These are phyloP conservation scores for Alauda arvensis DNA, from an alignment of 2,797 vertebrate genomes.

Conservation along the genomic window DNA sequence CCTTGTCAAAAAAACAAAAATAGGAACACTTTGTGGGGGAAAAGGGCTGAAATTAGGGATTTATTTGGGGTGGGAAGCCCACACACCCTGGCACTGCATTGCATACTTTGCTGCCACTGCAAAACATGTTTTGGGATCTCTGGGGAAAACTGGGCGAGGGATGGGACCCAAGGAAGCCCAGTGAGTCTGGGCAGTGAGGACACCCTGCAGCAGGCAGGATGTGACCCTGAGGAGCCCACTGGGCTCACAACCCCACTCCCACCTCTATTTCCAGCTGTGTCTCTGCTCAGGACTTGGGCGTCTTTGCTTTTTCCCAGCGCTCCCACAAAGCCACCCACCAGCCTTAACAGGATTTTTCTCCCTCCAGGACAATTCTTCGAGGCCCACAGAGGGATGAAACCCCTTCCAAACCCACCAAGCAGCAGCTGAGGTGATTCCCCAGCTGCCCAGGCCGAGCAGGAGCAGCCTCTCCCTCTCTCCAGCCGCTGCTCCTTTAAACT, in stretches of 20 bases:
- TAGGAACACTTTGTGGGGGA: not conserved
- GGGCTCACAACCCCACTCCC: not conserved
- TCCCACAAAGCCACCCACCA: not conserved
- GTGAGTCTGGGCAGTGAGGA: rapidly evolving
- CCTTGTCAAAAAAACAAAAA: not conserved
- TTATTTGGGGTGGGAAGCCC: not conserved
- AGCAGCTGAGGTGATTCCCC: not conserved
- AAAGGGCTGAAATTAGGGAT: not conserved
- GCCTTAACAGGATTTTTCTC: not conserved
- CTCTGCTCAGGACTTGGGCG: rapidly evolving
- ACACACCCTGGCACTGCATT: rapidly evolving
- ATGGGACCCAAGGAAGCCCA: not conserved
- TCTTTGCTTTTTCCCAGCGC: rapidly evolving
- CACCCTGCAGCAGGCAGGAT: not conserved
- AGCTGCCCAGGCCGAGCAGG: not conserved
- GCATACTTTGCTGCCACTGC: rapidly evolving
- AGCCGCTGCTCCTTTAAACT: not conserved
- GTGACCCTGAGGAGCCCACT: rapidly evolving
- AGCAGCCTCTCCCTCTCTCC: not conserved
- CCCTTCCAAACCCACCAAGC: not conserved
- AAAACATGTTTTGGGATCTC: not conserved
- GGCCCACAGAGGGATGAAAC: not conserved
- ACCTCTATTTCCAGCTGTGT: not conserved
- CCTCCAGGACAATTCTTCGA: not conserved
- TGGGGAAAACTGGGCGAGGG: rapidly evolving